Percentiles rank a stretch among this genome's conserved stretches.
Evolutionary conservation across 2,797 vertebrate genomes (phyloP).

Genomic region (Antennarius maculatus): DNA sequence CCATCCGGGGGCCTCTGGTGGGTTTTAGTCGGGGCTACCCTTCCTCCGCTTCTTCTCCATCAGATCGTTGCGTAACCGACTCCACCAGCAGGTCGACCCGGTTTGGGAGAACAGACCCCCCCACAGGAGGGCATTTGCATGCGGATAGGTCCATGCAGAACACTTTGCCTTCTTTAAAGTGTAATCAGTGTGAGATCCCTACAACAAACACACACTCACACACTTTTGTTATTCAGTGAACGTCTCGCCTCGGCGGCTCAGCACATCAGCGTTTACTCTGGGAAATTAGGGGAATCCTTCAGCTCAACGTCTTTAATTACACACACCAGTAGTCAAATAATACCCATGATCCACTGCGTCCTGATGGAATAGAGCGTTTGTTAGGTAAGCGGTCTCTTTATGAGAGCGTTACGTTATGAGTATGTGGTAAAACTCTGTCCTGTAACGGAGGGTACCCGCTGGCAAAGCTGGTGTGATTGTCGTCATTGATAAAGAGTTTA

Average conservation of each 20-base stretch:
- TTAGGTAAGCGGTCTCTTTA: conserved; percentile 20
- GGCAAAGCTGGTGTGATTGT: conserved; percentile 15
- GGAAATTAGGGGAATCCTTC: conserved; percentile 62
- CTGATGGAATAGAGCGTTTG: conserved; percentile 36
- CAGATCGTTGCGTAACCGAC: conserved; percentile 53
- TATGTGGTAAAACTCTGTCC: background rate
- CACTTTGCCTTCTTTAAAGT: conserved; percentile 40
- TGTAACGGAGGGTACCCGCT: background rate
- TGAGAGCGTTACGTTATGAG: background rate
- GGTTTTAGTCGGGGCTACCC: conserved; percentile 48
- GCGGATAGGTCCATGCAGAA: conserved; percentile 14
- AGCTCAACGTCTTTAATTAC: conserved; percentile 67
- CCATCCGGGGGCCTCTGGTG: conserved; percentile 27
- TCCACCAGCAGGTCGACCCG: conserved; percentile 28
- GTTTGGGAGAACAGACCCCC: conserved; percentile 22
- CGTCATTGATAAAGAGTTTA: conserved; percentile 19
- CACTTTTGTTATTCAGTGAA: conserved; percentile 36
- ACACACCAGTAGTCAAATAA: conserved; percentile 54
- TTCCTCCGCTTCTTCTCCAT: conserved; percentile 51
- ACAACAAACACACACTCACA: conserved; percentile 29
- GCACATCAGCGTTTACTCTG: conserved; percentile 51
- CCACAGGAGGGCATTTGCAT: background rate
- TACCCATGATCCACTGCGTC: conserved; percentile 35
- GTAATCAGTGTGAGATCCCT: conserved; percentile 46
- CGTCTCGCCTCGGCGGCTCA: conserved; percentile 51